A percentile compares a stretch with the other conserved stretches of the same genome.
Conservation (phyloP, 1,140 invertebrate species). For the Chrysopa pallens region DNA sequence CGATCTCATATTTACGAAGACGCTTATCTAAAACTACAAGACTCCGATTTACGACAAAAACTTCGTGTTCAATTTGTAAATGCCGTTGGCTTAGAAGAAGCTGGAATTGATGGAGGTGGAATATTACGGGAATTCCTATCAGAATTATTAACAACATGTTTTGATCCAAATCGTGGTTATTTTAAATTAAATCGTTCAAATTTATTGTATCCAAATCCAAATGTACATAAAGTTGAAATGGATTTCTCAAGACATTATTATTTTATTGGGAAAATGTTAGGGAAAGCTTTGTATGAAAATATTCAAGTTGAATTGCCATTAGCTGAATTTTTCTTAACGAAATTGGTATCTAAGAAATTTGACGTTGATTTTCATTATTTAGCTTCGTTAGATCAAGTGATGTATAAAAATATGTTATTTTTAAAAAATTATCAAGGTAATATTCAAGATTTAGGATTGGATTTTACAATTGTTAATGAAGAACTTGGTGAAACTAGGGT, state of each 20-base stretch:
- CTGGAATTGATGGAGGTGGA: slow-evolving; percentile 91
- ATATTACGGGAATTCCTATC: slow-evolving; percentile 84
- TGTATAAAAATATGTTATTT: slow-evolving; percentile 81
- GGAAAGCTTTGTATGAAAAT: slow-evolving; percentile 93
- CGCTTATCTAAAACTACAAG: slow-evolving; percentile 78
- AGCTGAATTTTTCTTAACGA: slow-evolving; percentile 82
- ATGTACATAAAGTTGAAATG: slow-evolving; percentile 62
- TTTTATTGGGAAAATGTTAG: slow-evolving; percentile 87
- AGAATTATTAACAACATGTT: slow-evolving; percentile 82
- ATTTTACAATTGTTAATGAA: slow-evolving; percentile 82
- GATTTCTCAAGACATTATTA: slow-evolving; percentile 85
- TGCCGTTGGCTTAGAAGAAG: slow-evolving; percentile 76
- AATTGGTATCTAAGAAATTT: slow-evolving; percentile 47
- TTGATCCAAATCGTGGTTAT: slow-evolving; percentile 92
- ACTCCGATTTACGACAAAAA: slow-evolving; percentile 69
- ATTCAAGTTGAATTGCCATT: slow-evolving; percentile 85
- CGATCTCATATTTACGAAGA: slow-evolving; percentile 93
- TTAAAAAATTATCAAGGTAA: slow-evolving; percentile 67
- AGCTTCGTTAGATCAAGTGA: slow-evolving; percentile 77
- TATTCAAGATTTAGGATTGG: slow-evolving; percentile 66
- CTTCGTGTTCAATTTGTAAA: slow-evolving; percentile 83
- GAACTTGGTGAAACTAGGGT: slow-evolving; percentile 79
- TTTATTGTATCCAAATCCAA: slow-evolving; percentile 89
- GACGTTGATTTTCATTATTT: slow-evolving; percentile 77
- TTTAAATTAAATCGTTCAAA: slow-evolving; percentile 85